Conservation (phyloP, 2,797 vertebrate genomes). For the Chelonia mydas region DNA sequence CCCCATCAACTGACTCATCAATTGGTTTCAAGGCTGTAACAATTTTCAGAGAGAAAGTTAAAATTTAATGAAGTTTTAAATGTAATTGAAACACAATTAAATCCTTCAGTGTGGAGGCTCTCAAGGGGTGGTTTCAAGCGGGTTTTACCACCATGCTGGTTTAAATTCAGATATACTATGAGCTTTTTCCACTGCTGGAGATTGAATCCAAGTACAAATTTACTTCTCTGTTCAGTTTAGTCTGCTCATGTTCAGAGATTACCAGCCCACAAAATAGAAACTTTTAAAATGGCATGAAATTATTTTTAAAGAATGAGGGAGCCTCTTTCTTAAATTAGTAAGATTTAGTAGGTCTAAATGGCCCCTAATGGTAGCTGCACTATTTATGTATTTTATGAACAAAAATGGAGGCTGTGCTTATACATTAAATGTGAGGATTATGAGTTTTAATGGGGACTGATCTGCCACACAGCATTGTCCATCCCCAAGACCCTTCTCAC, state of each 20-base stretch:
- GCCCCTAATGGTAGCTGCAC: neutral
- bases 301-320: neutral
- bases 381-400: neutral
- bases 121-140: fast-evolving
- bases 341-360: neutral
- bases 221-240: neutral
- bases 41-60: neutral
- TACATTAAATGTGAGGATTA: neutral
- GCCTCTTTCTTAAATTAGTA: neutral
- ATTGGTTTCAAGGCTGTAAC: neutral
- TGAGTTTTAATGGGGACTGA: neutral
- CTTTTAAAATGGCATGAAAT: neutral
- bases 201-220: neutral
- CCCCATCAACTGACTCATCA: neutral
- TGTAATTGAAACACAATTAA: neutral
- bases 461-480: neutral
- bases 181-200: neutral
- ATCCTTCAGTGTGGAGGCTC: neutral
- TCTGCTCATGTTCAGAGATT: neutral
- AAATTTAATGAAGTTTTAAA: neutral
- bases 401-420: neutral
- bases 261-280: neutral
- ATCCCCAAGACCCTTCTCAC: neutral
- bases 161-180: fast-evolving
- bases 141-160: neutral